Percentiles rank a stretch among this genome's conserved stretches.
Evolutionary conservation across 2,888 invertebrate genomes (phyloP).

Genomic region (Cylindroiulus punctatus): DNA sequence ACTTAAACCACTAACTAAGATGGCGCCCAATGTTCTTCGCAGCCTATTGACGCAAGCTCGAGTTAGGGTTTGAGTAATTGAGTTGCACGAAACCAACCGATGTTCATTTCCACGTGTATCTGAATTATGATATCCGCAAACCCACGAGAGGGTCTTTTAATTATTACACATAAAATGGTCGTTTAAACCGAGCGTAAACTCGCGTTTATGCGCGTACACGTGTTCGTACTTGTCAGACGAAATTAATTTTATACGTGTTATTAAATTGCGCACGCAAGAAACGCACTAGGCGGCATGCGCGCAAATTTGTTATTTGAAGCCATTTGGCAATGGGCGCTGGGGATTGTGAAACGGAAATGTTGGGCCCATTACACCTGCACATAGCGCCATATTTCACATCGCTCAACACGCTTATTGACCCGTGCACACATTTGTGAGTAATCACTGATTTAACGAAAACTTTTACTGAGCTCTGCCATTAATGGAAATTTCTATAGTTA

Average conservation of each 20-base stretch:
- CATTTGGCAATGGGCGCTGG: not conserved
- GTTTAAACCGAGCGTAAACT: constrained; percentile 39
- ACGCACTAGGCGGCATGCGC: not conserved
- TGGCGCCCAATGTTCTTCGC: not conserved
- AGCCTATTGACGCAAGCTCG: constrained; percentile 32
- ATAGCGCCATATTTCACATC: not conserved
- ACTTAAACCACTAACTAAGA: not conserved
- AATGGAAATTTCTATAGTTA: too few species aligned
- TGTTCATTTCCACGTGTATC: not conserved
- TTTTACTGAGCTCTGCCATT: too few species aligned
- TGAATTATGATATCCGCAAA: constrained; percentile 45
- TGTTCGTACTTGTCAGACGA: constrained; percentile 45
- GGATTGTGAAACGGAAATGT: not conserved
- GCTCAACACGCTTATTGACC: not conserved
- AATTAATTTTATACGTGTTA: constrained; percentile 47
- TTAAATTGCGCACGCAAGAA: constrained; percentile 30
- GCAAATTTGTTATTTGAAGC: constrained; percentile 10
- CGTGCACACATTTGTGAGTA: too few species aligned
- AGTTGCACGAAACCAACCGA: not conserved
- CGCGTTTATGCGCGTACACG: constrained; percentile 15
- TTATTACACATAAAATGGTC: constrained; percentile 45
- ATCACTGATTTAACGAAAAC: too few species aligned
- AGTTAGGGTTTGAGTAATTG: constrained; percentile 12
- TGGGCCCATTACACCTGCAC: not conserved
- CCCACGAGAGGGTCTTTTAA: constrained; percentile 45